Conservation (phyloP, 2,113 vertebrate genomes). For the Pholis gunnellus region DNA sequence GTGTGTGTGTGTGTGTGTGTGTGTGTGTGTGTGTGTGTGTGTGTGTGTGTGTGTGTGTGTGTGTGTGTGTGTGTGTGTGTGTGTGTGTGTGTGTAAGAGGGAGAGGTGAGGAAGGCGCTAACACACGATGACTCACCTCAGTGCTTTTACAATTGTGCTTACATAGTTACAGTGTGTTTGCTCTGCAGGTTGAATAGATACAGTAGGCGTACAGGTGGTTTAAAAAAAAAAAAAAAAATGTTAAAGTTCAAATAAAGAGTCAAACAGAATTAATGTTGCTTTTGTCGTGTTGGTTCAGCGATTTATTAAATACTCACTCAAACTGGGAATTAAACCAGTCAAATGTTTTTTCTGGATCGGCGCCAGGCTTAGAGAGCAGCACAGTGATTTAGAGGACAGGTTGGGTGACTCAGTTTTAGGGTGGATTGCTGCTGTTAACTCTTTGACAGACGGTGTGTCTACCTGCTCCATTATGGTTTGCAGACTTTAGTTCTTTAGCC, state of each 20-base stretch:
- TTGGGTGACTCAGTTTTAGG: slow-evolving; percentile 35
- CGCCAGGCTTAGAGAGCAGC: slow-evolving; percentile 19
- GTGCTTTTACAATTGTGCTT: slow-evolving; percentile 45
- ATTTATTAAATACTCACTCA: slow-evolving; percentile 44
- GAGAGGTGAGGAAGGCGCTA: slow-evolving; percentile 41
- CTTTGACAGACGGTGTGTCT: neutral
- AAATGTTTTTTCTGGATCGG: slow-evolving; percentile 32
- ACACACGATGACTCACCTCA: slow-evolving; percentile 59
- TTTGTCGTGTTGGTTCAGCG: slow-evolving; percentile 29
- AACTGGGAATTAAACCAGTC: slow-evolving; percentile 34
- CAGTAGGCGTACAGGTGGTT: slow-evolving; percentile 30
- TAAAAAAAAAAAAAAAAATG: slow-evolving; percentile 37
- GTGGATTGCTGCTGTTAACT: slow-evolving; percentile 28
- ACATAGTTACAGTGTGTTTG: slow-evolving; percentile 61
- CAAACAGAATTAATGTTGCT: neutral
- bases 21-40: slow-evolving; percentile 36
- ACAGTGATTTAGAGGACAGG: slow-evolving; percentile 30
- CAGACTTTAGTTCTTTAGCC: neutral
- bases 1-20: slow-evolving; percentile 37
- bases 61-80: slow-evolving; percentile 34
- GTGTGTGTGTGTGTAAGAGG: slow-evolving; percentile 14
- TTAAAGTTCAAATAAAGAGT: slow-evolving; percentile 36
- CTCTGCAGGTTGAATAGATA: slow-evolving; percentile 51
- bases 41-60: slow-evolving; percentile 25
- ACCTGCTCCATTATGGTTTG: neutral